Conservation (phyloP, 2,888 invertebrate genomes). For the Noctuana brunneofusca region DNA sequence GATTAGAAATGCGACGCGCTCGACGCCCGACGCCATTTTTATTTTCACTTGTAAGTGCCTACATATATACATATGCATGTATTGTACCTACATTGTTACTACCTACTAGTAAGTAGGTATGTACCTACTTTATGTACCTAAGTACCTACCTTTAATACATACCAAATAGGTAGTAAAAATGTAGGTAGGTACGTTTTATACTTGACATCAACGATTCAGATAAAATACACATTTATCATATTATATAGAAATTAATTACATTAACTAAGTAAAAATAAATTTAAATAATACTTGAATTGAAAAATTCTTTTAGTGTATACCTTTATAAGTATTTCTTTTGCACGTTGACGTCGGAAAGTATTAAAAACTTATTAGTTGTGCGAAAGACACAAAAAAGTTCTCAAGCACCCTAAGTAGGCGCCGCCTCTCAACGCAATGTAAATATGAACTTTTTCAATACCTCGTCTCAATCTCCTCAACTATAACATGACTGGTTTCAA, state of each 20-base stretch:
- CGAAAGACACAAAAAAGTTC: constrained; percentile 18
- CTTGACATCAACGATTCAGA: too few species aligned
- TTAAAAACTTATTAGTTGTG: not conserved
- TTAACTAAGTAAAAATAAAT: not conserved
- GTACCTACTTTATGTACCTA: too few species aligned
- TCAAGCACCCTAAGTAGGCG: constrained; percentile 9
- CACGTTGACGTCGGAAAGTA: too few species aligned
- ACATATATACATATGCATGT: not conserved
- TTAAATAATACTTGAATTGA: not conserved
- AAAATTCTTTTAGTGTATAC: too few species aligned
- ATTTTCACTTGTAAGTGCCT: constrained; percentile 8
- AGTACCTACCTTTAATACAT: too few species aligned
- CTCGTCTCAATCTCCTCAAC: not conserved
- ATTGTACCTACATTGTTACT: not conserved
- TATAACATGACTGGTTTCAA: not conserved
- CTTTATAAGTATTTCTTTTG: too few species aligned
- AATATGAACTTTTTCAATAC: constrained; percentile 5
- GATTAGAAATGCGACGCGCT: constrained; percentile 77
- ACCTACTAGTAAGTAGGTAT: not conserved
- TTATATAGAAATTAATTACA: not conserved
- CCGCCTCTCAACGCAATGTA: constrained; percentile 16
- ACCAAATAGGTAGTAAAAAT: too few species aligned
- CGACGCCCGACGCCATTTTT: constrained; percentile 39
- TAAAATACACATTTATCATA: too few species aligned
- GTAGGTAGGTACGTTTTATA: too few species aligned